Conservation (phyloP, 2,113 vertebrate species). For the Rousettus leschenaultii region DNA sequence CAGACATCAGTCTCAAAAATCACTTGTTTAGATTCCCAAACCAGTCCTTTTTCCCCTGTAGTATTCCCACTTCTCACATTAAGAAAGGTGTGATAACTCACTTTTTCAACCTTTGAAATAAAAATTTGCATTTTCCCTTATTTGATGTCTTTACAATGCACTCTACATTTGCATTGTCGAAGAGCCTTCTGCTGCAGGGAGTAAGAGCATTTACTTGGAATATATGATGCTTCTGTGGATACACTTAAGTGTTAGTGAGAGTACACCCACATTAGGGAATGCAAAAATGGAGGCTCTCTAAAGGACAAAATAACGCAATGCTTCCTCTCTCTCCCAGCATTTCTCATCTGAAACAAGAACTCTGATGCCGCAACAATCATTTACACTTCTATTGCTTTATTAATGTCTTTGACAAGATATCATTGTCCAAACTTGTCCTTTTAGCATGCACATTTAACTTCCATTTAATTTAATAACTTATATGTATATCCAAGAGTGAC, state of each 20-base stretch:
- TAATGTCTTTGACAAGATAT: slow-evolving; percentile 20
- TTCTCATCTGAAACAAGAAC: slow-evolving; percentile 16
- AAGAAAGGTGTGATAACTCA: not conserved
- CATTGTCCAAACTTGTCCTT: slow-evolving; percentile 30
- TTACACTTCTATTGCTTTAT: not conserved
- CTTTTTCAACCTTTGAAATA: not conserved
- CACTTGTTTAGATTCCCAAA: not conserved
- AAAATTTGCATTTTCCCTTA: not conserved
- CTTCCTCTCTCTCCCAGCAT: not conserved
- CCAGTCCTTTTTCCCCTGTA: not conserved
- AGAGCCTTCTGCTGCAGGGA: not conserved
- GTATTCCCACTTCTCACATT: not conserved
- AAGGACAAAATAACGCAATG: not conserved
- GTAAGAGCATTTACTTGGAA: not conserved
- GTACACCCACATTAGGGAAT: fast-evolving
- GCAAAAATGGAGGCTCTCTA: not conserved
- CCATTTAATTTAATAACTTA: slow-evolving; percentile 1
- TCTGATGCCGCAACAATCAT: not conserved
- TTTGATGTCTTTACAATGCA: not conserved
- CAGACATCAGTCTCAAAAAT: not conserved
- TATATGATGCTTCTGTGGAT: not conserved
- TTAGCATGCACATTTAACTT: not conserved
- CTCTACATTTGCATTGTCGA: not conserved
- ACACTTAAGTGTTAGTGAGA: not conserved
- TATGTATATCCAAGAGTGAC: not conserved